These are phyloP conservation scores for Phataginus tetradactyla DNA, from an alignment of 2,797 vertebrate species.

Conservation along the genomic window DNA sequence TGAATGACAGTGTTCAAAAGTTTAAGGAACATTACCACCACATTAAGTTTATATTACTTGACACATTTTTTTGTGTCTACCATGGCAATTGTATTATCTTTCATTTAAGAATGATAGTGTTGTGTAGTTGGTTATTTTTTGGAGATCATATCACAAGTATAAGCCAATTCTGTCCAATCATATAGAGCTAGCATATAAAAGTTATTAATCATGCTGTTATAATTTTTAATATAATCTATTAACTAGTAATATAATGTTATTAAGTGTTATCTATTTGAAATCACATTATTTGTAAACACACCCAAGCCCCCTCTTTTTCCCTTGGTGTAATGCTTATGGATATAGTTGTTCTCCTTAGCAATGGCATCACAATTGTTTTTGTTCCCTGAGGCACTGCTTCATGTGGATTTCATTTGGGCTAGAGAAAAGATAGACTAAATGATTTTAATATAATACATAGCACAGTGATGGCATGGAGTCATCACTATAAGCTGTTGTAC, in stretches of 20 bases:
- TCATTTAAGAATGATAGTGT: neutral
- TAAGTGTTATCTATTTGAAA: conserved; percentile 31
- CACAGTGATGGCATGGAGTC: conserved; percentile 38
- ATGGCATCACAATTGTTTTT: neutral
- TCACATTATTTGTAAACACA: conserved; percentile 1
- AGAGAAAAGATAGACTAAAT: conserved; percentile 54
- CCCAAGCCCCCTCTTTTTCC: neutral
- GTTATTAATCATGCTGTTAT: conserved; percentile 21
- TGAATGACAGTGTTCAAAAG: conserved; percentile 14
- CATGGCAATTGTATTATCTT: neutral
- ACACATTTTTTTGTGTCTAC: neutral
- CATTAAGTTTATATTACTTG: neutral
- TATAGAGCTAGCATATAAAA: neutral
- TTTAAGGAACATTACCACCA: neutral
- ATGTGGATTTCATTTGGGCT: conserved; percentile 55
- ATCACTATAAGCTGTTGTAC: conserved; percentile 10
- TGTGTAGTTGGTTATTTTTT: neutral
- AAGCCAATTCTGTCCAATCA: neutral
- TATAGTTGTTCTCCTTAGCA: neutral
- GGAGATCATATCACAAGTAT: neutral
- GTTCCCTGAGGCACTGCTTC: conserved; percentile 28
- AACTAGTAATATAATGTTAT: conserved; percentile 50
- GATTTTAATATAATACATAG: conserved; percentile 66
- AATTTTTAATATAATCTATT: neutral
- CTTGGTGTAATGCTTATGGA: neutral